phyloP scores from a whole-genome alignment of 35 echinoderm and acorn worm species.

The Stichopus chloronotus region DNA sequence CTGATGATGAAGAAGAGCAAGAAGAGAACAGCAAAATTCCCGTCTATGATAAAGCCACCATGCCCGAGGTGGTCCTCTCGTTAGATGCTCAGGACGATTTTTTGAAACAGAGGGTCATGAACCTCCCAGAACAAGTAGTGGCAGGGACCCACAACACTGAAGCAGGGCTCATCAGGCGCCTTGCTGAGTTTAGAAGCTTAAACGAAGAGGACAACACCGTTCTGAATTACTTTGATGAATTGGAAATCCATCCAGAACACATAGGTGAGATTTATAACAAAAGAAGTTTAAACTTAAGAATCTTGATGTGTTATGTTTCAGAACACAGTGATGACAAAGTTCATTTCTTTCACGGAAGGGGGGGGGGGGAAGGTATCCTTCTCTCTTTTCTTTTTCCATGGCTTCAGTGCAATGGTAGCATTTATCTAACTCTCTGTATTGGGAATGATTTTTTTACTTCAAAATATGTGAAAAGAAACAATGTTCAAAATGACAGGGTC shows the following conservation, averaged over 20 bases:
- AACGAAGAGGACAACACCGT: constrained; percentile 98
- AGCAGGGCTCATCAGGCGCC: constrained; percentile 78
- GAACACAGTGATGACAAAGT: too few species aligned
- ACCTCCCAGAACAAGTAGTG: constrained; percentile 86
- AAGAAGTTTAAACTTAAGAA: too few species aligned
- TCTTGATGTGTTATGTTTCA: too few species aligned
- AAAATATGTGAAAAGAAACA: too few species aligned
- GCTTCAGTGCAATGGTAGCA: too few species aligned
- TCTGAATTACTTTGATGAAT: constrained; percentile 98
- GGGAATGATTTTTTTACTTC: too few species aligned
- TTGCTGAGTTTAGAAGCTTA: constrained; percentile 79
- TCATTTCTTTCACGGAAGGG: background rate
- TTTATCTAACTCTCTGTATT: too few species aligned
- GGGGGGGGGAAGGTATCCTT: background rate
- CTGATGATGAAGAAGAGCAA: constrained; percentile 98
- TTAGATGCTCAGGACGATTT: constrained; percentile 87
- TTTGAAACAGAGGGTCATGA: constrained; percentile 94
- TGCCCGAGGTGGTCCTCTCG: constrained; percentile 90
- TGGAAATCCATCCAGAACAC: constrained; percentile 93
- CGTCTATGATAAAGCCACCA: constrained; percentile 83
- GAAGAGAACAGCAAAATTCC: constrained; percentile 88
- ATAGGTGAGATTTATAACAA: constrained; percentile 65
- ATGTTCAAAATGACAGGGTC: too few species aligned
- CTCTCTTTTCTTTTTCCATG: too few species aligned
- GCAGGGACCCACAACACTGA: constrained; percentile 98